Percentiles rank a stretch among this genome's conserved stretches.
Conservation (phyloP, 1,140 invertebrate genomes). For the Hypothenemus hampei region DNA sequence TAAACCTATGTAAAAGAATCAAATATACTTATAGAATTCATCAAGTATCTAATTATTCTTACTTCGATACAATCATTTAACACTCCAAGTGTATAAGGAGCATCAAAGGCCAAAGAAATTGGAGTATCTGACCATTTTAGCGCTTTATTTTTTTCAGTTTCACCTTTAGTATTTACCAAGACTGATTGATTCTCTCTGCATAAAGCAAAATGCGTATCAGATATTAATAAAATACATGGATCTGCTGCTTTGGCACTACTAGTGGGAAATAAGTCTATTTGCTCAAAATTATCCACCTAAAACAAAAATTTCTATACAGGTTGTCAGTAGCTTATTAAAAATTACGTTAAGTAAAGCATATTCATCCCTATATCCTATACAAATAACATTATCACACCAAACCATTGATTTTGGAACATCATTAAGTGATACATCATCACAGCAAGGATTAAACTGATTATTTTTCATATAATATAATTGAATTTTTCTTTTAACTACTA, state of each 20-base stretch:
- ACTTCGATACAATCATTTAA: conserved; percentile 73
- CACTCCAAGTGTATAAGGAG: conserved; percentile 83
- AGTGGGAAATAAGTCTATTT: conserved; percentile 79
- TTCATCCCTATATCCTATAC: conserved; percentile 79
- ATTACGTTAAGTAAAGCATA: conserved; percentile 73
- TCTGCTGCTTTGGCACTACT: conserved; percentile 74
- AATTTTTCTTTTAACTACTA: conserved; percentile 81
- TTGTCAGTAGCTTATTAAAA: too few species aligned
- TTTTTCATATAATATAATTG: conserved; percentile 90
- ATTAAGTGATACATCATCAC: conserved; percentile 69
- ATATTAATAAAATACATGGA: conserved; percentile 72
- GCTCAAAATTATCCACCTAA: conserved; percentile 45
- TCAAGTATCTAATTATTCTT: not conserved
- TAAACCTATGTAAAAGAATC: conserved; percentile 44
- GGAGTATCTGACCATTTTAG: conserved; percentile 83
- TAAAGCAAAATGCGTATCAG: conserved; percentile 68
- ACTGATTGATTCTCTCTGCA: conserved; percentile 81
- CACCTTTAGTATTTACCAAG: conserved; percentile 70
- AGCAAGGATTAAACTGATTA: conserved; percentile 69
- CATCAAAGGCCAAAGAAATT: conserved; percentile 75
- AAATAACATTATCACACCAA: conserved; percentile 81
- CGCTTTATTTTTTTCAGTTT: conserved; percentile 61
- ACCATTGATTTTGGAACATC: conserved; percentile 80
- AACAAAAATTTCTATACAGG: too few species aligned
- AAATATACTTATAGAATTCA: not conserved